Percentiles rank a stretch among this genome's conserved stretches.
Conservation (phyloP, 2,888 invertebrate species). For the Phlogophora meticulosa region DNA sequence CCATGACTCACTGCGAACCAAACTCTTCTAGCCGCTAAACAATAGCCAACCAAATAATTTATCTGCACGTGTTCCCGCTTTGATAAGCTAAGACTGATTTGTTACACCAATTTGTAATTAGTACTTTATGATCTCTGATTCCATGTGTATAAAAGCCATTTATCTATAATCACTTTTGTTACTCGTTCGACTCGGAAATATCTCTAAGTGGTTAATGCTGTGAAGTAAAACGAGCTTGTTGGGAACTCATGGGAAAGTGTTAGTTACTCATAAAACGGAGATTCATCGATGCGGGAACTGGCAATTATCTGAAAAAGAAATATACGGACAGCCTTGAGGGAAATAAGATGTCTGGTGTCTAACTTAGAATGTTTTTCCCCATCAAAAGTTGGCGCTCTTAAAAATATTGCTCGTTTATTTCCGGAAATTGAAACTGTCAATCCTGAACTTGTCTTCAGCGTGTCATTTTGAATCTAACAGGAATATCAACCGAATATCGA, state of each 20-base stretch:
- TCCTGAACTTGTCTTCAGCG: background rate
- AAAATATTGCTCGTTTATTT: background rate
- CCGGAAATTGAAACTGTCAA: slow-evolving; percentile 36
- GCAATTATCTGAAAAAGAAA: slow-evolving; percentile 42
- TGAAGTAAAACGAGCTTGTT: slow-evolving; percentile 54
- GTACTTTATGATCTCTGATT: slow-evolving; percentile 67
- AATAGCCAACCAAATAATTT: slow-evolving; percentile 69
- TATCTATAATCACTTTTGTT: slow-evolving; percentile 64
- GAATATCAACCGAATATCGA: background rate
- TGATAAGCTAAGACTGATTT: slow-evolving; percentile 64
- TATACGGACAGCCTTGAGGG: background rate
- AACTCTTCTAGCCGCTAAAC: slow-evolving; percentile 65
- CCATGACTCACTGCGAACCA: slow-evolving; percentile 74
- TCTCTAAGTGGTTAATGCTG: slow-evolving; percentile 55
- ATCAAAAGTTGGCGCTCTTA: background rate
- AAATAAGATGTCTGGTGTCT: background rate
- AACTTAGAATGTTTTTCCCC: slow-evolving; percentile 12
- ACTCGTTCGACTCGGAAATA: slow-evolving; percentile 50
- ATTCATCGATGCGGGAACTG: slow-evolving; percentile 45
- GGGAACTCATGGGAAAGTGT: slow-evolving; percentile 62
- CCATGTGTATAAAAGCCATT: slow-evolving; percentile 61
- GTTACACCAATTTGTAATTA: slow-evolving; percentile 67
- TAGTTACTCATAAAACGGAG: slow-evolving; percentile 53
- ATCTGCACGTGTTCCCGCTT: slow-evolving; percentile 64
- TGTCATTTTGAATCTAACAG: slow-evolving; percentile 17